These are phyloP conservation scores for Dermolepida albohirtum DNA, from an alignment of 2,888 invertebrate genomes.

Conservation along the genomic window DNA sequence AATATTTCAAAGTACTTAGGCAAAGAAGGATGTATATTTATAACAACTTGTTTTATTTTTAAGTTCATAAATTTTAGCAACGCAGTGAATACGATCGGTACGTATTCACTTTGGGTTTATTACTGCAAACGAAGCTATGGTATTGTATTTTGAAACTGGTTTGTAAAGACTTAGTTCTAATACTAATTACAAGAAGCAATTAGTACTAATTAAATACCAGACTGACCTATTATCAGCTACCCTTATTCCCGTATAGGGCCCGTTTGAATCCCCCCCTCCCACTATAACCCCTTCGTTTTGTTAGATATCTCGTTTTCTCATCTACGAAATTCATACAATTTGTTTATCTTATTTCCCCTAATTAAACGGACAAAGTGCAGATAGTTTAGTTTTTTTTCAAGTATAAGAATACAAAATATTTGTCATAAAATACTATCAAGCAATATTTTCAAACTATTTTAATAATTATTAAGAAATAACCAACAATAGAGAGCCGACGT, in stretches of 20 bases:
- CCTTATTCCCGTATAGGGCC: constrained; percentile 59
- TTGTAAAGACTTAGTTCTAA: constrained; percentile 64
- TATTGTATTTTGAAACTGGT: constrained; percentile 64
- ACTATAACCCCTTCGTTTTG: constrained; percentile 18
- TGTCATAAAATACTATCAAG: no score
- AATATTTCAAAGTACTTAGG: no score
- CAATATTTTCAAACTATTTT: no score
- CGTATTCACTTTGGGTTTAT: neutral
- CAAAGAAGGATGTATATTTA: no score
- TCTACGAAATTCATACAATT: constrained; percentile 40
- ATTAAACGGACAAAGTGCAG: constrained; percentile 27
- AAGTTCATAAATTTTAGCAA: no score
- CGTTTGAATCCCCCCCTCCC: constrained; percentile 38
- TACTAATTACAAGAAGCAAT: constrained; percentile 65
- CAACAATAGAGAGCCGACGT: no score
- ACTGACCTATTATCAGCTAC: constrained; percentile 63
- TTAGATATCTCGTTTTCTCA: constrained; percentile 24
- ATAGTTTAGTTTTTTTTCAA: no score
- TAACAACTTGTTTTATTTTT: no score
- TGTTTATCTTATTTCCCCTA: constrained; percentile 37
- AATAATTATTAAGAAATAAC: no score
- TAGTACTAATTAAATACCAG: constrained; percentile 65
- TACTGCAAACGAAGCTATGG: constrained; percentile 54
- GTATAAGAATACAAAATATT: no score
- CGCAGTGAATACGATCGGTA: no score